Percentiles rank a stretch among this genome's conserved stretches.
These are phyloP conservation scores for Megastigmus dorsalis DNA, from an alignment of 2,888 invertebrate genomes.

Conservation along the genomic window DNA sequence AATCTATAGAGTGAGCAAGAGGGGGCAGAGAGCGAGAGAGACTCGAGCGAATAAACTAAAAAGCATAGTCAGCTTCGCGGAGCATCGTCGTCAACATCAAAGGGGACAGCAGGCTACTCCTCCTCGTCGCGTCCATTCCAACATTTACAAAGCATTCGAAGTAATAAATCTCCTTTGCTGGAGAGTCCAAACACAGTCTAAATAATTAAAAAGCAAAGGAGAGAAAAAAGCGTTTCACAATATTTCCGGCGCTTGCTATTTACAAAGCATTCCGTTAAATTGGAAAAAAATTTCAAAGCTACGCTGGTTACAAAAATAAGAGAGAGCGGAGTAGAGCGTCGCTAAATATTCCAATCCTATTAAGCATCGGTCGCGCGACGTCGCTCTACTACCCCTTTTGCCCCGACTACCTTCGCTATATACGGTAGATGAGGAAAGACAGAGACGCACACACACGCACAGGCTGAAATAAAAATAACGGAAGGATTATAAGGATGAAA, in stretches of 20 bases:
- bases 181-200: constrained; percentile 39
- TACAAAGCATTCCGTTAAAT: constrained; percentile 49
- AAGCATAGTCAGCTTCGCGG: too few species aligned
- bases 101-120: too few species aligned
- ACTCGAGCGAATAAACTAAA: too few species aligned
- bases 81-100: too few species aligned
- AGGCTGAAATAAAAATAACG: constrained; percentile 16
- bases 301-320: neutral
- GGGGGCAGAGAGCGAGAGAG: too few species aligned
- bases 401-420: neutral
- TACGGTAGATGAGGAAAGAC: constrained; percentile 16
- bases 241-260: constrained; percentile 21
- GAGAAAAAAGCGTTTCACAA: constrained; percentile 1
- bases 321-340: constrained; percentile 6
- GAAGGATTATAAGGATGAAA: too few species aligned
- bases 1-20: too few species aligned
- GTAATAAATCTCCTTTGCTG: constrained; percentile 35
- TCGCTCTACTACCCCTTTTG: too few species aligned
- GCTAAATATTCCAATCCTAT: constrained; percentile 52
- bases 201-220: constrained; percentile 39
- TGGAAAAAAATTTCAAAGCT: constrained; percentile 31
- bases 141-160: constrained; percentile 33
- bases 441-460: neutral
- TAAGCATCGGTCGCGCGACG: constrained; percentile 31
- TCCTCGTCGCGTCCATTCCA: neutral